Conservation (phyloP, 2,113 vertebrate species). For the Pao palembangensis region DNA sequence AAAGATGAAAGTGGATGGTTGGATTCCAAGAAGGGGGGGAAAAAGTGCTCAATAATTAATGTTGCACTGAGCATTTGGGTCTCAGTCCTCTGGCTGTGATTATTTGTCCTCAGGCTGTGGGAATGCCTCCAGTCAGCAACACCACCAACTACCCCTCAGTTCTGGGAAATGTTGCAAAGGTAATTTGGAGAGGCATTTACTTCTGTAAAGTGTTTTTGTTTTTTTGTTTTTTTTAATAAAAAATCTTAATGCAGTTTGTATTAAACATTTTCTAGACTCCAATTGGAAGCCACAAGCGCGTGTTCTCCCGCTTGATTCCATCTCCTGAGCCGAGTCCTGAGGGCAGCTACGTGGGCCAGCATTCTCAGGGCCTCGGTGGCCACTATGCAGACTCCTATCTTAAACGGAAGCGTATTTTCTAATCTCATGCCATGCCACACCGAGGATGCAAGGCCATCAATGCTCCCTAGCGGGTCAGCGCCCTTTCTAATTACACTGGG, state of each 20-base stretch:
- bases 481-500: not conserved
- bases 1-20: constrained; percentile 1
- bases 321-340: constrained; percentile 90
- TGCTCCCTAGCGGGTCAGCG: not conserved
- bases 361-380: constrained; percentile 90
- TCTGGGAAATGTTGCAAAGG: constrained; percentile 78
- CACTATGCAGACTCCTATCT: constrained; percentile 94
- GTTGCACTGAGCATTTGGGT: constrained; percentile 2
- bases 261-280: constrained; percentile 74
- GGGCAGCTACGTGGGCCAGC: constrained; percentile 88
- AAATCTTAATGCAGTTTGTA: no score
- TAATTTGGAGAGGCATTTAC: constrained; percentile 41
- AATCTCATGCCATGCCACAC: constrained; percentile 36
- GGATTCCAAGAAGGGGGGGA: constrained; percentile 6
- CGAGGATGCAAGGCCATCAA: constrained; percentile 19
- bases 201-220: not conserved
- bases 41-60: constrained; percentile 28
- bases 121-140: constrained; percentile 79
- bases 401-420: constrained; percentile 91
- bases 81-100: constrained; percentile 7
- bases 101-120: constrained; percentile 73
- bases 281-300: constrained; percentile 83
- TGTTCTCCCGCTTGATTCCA: constrained; percentile 88
- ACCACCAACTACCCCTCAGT: constrained; percentile 69
- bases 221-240: not conserved